These are phyloP conservation scores for Aurelia aurita complex sp. Pacific DNA, from an alignment of 30 jellyfish, hydroid and myxozoan genomes.

Conservation along the genomic window DNA sequence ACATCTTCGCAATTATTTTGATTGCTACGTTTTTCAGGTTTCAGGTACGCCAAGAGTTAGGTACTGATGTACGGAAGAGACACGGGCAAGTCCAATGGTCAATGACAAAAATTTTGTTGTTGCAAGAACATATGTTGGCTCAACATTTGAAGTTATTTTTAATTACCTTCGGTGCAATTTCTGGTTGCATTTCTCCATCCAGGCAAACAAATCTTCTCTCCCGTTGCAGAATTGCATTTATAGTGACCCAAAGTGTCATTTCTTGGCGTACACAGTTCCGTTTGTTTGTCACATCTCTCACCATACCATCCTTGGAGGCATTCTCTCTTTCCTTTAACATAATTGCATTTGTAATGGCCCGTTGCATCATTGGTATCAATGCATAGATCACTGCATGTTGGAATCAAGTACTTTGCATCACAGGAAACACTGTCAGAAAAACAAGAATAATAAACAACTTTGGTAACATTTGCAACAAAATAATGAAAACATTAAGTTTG, in stretches of 20 bases:
- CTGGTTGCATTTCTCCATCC: conserved; percentile 64
- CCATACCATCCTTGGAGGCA: conserved; percentile 76
- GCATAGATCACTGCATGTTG: conserved; percentile 71
- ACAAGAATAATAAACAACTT: no score
- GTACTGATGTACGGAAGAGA: no score
- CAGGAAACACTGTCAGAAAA: conserved; percentile 41
- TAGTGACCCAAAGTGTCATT: conserved; percentile 68
- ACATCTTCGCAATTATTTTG: no score
- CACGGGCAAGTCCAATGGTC: no score
- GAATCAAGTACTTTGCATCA: conserved; percentile 41
- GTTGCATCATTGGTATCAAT: conserved; percentile 40
- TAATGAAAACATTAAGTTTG: no score
- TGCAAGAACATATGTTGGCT: no score
- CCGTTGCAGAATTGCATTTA: conserved; percentile 43
- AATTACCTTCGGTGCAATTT: conserved; percentile 62
- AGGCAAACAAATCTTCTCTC: conserved; percentile 56
- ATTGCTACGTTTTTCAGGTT: no score
- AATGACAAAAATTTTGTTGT: no score
- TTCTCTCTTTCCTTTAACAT: conserved; percentile 34
- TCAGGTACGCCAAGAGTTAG: no score
- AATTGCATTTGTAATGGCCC: conserved; percentile 69
- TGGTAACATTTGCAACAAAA: no score
- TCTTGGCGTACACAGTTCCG: conserved; percentile 29
- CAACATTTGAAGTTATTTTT: no score
- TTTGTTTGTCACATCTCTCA: conserved; percentile 1